These are phyloP conservation scores for Neoniphon sammara DNA, from an alignment of 2,797 vertebrate species.

Conservation along the genomic window DNA sequence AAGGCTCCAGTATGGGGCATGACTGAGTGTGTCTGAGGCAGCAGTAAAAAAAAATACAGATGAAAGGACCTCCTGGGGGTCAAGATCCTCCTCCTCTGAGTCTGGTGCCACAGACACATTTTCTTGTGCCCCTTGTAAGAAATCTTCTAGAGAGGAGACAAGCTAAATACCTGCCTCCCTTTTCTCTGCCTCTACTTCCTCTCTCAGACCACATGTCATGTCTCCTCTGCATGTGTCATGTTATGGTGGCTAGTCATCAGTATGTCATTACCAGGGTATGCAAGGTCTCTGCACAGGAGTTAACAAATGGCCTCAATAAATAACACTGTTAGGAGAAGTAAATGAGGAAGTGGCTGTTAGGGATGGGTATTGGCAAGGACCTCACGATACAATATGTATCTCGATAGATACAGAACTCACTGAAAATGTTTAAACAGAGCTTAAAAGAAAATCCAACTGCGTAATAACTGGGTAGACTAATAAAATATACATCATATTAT, in stretches of 20 bases:
- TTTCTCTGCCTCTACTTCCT: constrained; percentile 1
- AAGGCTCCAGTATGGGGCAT: constrained; percentile 32
- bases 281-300: constrained; percentile 4
- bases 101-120: constrained; percentile 45
- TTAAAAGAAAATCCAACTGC: no score
- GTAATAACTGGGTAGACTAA: no score
- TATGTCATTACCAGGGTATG: constrained; percentile 32
- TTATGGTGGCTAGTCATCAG: constrained; percentile 35
- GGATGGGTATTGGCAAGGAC: no score
- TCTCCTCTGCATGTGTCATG: constrained; percentile 48
- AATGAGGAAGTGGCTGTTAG: not conserved
- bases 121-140: constrained; percentile 17
- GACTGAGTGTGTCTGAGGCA: constrained; percentile 53
- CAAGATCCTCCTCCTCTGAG: constrained; percentile 23
- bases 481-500: no score
- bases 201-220: constrained; percentile 28
- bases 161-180: not conserved
- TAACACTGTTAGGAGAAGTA: not conserved
- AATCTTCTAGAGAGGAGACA: constrained; percentile 24
- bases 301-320: not conserved
- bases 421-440: no score
- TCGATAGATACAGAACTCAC: no score
- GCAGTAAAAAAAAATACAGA: constrained; percentile 55
- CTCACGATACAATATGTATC: no score
- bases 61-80: constrained; percentile 60